Evolutionary conservation across 2,888 invertebrate species (phyloP), one percentile per base, ranked within the genome.

Genomic region (Aphodius sticticus): DNA sequence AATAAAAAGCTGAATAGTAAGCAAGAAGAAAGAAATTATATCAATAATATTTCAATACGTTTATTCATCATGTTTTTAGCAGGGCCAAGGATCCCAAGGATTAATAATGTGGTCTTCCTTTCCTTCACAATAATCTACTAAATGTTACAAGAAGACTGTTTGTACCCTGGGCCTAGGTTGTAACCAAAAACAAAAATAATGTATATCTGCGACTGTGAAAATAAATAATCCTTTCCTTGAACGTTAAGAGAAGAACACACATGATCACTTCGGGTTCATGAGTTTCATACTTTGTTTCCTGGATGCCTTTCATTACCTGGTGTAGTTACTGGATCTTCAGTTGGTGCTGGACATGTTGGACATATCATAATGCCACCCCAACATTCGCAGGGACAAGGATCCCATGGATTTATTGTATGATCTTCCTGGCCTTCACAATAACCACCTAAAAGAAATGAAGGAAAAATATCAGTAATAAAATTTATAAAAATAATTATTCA

Each of bases 111-210:
- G 26, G 15, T 71, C 71, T 71, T n/a, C 15, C 35, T 6, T 71
- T n/a, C 71, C 74, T 74, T 74, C 74, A 35, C 74, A 74, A 36
- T 36, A 36, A n/a, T 74, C 15, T 26, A n/a, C 74, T 36, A n/a
- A 53, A 53, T 12, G 53, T 53, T 53, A 12, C 53, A 53, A 53
- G 1, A 70, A 70, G 26, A 2, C 26, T 2, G 26, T 26, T 26
- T 26, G 3, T 26, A 26, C 2, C 26, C 26, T n/a, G 26, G 26
- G 26, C 3, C 26, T 3, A 26, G 26, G 26, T 26, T 26, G 1
- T 26, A 26, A 26, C 26, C 26, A 1, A 26, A 26, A 26, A 26
- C 26, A 26, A 26, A 26, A 26, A 26, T 26, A 26, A 26, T 26
- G 26, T 26, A 26, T 2, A 3, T 26, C 26, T 26, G 26, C 3